Percentiles rank a stretch among this genome's conserved stretches.
These are phyloP conservation scores for Geococcyx californianus DNA, from an alignment of 2,113 vertebrate genomes.

Conservation along the genomic window DNA sequence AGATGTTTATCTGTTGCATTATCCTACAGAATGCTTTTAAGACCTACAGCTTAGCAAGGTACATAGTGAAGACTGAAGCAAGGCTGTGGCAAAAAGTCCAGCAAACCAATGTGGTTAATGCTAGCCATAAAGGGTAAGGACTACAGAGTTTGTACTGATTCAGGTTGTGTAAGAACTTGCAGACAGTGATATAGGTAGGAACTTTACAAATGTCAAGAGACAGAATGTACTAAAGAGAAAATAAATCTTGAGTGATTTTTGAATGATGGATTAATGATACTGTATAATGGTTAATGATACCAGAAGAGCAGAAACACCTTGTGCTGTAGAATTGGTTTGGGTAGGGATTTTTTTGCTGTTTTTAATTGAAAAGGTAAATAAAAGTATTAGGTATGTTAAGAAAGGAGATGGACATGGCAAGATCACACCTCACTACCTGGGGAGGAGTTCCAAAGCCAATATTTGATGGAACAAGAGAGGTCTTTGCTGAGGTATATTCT, in stretches of 20 bases:
- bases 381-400: neutral
- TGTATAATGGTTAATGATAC: neutral
- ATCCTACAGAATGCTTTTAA: neutral
- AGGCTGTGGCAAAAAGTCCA: neutral
- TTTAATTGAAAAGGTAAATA: neutral
- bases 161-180: neutral
- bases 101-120: neutral
- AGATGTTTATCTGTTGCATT: neutral
- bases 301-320: neutral
- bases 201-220: neutral
- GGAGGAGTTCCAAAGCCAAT: neutral
- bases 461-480: neutral
- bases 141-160: neutral
- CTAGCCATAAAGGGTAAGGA: neutral
- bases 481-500: neutral
- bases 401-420: neutral
- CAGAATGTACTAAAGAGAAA: neutral
- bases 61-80: neutral
- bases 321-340: neutral
- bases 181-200: neutral
- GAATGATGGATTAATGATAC: neutral
- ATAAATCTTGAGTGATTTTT: neutral
- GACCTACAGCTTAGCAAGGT: neutral
- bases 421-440: neutral
- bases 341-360: neutral